phyloP scores from a whole-genome alignment of 2,113 vertebrate species.

The Cygnus atratus region DNA sequence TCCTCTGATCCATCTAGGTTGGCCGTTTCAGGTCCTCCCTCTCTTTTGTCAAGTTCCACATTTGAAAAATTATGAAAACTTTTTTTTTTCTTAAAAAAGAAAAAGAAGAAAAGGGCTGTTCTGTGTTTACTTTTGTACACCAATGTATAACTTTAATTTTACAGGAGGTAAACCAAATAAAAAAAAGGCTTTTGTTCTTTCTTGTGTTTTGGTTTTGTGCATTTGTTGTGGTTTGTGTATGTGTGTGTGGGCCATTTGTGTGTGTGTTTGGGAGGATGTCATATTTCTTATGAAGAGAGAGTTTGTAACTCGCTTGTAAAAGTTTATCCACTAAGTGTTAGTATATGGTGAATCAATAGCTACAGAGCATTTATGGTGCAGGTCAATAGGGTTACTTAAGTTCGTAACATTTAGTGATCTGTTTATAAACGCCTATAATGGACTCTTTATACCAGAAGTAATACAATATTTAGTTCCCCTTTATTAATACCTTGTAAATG shows the following conservation, averaged over 20 bases:
- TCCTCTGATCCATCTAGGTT: background rate
- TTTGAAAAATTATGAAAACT: background rate
- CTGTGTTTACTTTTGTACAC: background rate
- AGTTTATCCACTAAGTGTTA: background rate
- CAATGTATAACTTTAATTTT: background rate
- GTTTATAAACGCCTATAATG: slow-evolving; percentile 16
- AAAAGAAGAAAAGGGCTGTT: background rate
- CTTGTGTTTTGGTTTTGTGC: background rate
- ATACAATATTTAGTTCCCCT: slow-evolving; percentile 5
- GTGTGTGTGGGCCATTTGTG: background rate
- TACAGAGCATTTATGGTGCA: background rate
- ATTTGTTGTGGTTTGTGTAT: background rate
- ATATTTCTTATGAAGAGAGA: background rate
- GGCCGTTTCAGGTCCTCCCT: background rate
- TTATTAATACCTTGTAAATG: slow-evolving; percentile 19
- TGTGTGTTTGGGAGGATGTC: background rate
- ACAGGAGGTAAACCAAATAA: background rate
- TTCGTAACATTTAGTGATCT: background rate
- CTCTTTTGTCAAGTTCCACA: background rate
- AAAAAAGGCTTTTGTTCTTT: background rate
- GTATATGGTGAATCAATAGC: background rate
- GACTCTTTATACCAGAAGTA: background rate
- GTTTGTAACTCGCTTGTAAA: slow-evolving; percentile 10
- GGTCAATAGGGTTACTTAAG: slow-evolving; percentile 24
- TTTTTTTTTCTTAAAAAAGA: background rate